Evolutionary conservation across 2,888 invertebrate genomes (phyloP).

Genomic region (Drosophila neonasuta): DNA sequence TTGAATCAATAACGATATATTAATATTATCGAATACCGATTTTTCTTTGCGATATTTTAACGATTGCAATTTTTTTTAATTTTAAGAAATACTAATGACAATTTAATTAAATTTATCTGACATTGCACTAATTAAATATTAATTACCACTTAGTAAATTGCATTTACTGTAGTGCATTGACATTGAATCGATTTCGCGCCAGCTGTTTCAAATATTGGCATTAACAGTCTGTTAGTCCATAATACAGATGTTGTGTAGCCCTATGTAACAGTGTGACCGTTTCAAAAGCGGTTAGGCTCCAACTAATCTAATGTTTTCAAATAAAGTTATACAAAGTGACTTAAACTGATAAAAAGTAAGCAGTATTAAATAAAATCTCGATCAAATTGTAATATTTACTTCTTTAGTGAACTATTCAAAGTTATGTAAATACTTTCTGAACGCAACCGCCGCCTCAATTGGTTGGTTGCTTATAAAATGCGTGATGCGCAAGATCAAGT

Average conservation of each 20-base stretch:
- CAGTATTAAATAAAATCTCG: not conserved
- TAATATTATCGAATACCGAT: no score
- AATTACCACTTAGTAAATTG: no score
- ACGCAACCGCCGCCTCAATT: not conserved
- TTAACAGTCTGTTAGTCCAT: no score
- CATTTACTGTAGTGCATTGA: no score
- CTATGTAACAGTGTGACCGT: not conserved
- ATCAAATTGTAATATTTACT: not conserved
- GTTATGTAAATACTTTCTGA: not conserved
- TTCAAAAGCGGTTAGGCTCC: not conserved
- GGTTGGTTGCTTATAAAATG: not conserved
- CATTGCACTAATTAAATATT: no score
- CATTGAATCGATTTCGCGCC: no score
- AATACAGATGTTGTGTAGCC: not conserved
- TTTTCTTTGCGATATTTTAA: no score
- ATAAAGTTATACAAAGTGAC: not conserved
- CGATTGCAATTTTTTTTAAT: no score
- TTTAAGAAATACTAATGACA: no score
- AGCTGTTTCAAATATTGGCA: no score
- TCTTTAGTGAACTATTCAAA: not conserved
- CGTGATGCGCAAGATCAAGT: not conserved
- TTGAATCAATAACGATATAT: no score
- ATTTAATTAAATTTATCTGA: no score
- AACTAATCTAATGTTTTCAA: not conserved
- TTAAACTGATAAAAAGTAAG: not conserved